Conservation (phyloP, 2,113 vertebrate species). For the Tonatia bakeri region DNA sequence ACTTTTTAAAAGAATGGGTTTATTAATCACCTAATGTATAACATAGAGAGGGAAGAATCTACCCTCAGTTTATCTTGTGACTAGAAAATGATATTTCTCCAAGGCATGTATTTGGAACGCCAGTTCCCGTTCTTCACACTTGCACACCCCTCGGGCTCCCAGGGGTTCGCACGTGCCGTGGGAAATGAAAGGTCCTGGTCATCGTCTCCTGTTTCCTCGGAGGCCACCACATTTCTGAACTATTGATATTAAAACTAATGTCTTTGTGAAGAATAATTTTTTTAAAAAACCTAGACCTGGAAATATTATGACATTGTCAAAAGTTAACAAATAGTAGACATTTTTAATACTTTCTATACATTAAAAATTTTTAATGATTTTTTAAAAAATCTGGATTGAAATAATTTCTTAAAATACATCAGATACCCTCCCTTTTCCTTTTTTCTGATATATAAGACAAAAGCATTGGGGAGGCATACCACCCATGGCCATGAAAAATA, state of each 20-base stretch:
- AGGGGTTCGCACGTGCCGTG: background rate
- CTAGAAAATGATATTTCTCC: conserved; percentile 42
- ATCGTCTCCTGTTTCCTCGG: background rate
- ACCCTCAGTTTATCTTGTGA: background rate
- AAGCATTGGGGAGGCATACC: background rate
- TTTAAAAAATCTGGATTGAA: conserved; percentile 11
- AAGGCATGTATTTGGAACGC: background rate
- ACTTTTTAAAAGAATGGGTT: conserved; percentile 28
- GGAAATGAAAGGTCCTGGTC: background rate
- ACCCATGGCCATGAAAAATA: conserved; percentile 8
- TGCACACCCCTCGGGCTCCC: background rate
- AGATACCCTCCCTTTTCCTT: background rate
- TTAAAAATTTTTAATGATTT: conserved; percentile 1
- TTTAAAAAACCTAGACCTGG: background rate
- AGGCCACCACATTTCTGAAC: background rate
- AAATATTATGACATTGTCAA: background rate
- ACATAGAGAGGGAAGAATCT: conserved; percentile 19
- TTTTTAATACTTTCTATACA: background rate
- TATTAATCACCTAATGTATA: background rate
- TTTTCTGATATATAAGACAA: background rate
- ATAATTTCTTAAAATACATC: background rate
- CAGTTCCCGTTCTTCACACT: background rate
- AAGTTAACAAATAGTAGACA: background rate
- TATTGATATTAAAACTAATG: background rate
- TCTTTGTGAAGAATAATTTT: background rate